Evolutionary conservation across 2,888 invertebrate genomes (phyloP).

Genomic region (Pediacus dermestoides): DNA sequence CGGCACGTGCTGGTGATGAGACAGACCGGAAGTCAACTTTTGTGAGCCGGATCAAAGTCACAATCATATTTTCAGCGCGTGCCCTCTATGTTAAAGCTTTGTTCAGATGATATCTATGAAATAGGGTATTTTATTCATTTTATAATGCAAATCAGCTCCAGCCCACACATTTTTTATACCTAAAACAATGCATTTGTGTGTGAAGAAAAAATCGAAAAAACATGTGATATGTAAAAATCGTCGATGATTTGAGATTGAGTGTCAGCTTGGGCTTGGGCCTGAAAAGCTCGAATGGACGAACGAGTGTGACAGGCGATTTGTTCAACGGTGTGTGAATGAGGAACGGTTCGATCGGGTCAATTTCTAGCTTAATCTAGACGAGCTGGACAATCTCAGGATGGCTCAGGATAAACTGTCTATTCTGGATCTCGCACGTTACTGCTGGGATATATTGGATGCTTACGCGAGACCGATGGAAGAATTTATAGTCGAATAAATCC

Average conservation of each 20-base stretch:
- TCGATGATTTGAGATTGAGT: no score
- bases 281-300: no score
- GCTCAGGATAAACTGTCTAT: constrained; percentile 33
- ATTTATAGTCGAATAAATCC: constrained; percentile 38
- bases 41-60: constrained; percentile 42
- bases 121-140: constrained; percentile 9
- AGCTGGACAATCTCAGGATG: constrained; percentile 45
- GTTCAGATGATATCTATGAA: constrained; percentile 15
- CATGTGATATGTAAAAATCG: no score
- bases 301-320: constrained; percentile 36
- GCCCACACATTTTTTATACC: no score
- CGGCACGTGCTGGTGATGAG: constrained; percentile 46
- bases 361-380: constrained; percentile 49
- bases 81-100: constrained; percentile 14
- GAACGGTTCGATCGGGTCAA: constrained; percentile 49
- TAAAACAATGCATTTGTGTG: no score
- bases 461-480: constrained; percentile 35
- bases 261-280: no score
- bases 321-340: constrained; percentile 49
- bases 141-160: constrained; percentile 1
- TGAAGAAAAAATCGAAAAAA: no score
- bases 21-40: constrained; percentile 45
- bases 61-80: constrained; percentile 37
- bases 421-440: constrained; percentile 32
- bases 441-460: constrained; percentile 47